Base-by-base conservation (phyloP, 92 coral and sea anemone genomes). In the Zoanthus gigantus region DNA sequence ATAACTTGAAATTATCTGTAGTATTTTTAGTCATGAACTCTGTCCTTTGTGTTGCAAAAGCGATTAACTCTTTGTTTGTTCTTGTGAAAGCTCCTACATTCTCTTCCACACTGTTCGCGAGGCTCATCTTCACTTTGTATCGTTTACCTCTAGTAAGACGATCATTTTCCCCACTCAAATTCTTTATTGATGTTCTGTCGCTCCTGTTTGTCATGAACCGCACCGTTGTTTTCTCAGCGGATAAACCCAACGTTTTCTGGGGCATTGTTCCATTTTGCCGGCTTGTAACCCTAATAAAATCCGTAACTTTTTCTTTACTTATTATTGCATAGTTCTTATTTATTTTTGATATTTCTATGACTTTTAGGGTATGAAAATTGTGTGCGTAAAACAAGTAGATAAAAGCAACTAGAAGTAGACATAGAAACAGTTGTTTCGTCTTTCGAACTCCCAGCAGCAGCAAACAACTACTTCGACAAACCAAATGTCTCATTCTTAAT, bases 401-500 rank as follows among this genome's bases (percentile, higher is more conserved):
- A 23, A 80, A 66, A 66, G 58, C 85, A 13, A 80, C 2, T 45
- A 48, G 13, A 45, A 81, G 52, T 23, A 9, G 32, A 13, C 74
- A 45, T 17, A 65, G 14, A 44, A 81, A 46, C 46, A 47, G 0
- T 23, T 48, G 44, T 42, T 47, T 66, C 8, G 75, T 44, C 45
- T 46, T 81, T n/a, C 75, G 74, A 66, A 66, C 32, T 17, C 75
- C 58, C 6, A 44, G 61, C 47, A 63, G 37, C 15, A 30, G 8
- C 17, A 60, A 14, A n/a, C 15, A 37, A 18, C 6, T 58, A 10
- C 83, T 31, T 12, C 54, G 71, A 17, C 34, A 32, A 15, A 69
- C 0, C 14, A 63, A 15, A 31, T 57, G 7, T 81, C 58, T 81
- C 85, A 81, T 81, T 81, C 74, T 81, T 52, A 81, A 31, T 47